Base-by-base conservation (phyloP, 1,140 invertebrate genomes). In the Papilio helenus region DNA sequence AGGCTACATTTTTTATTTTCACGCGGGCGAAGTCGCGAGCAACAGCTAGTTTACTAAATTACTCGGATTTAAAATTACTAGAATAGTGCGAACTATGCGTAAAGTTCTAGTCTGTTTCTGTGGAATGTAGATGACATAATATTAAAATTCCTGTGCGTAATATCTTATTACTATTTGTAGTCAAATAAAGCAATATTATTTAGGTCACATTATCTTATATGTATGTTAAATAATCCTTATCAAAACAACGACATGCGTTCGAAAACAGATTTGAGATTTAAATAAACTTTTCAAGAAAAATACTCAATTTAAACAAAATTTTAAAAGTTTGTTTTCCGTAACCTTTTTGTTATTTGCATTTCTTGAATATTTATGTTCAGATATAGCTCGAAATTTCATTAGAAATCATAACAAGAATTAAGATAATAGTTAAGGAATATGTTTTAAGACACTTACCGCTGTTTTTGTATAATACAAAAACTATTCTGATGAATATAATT, bases 391-490 rank as follows among this genome's bases (percentile, higher is more conserved):
- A 10, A 58, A 58, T 20, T 58, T 4, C 0, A 20, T 58, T 23
- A 23, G 20, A 61, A 61, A 26, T 23, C 23, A n/a, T n/a, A n/a
- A 61, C 9, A 23, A 23, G 14, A 55, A 55, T 8, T 51, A 51
- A 51, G 14, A 39, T 39, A 4, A 8, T 8, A 39, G 34, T 8
- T 55, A 55, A 18, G 5, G 1, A n/a, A 9, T n/a, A 20, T 9
- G 14, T 46, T 46, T 3, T 7, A 81, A 14, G 49, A 55, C 16
- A 85, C 88, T 88, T 79, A 89, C 88, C 87, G 14, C 80, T 82
- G 49, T 79, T 84, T 86, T 86, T 88, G 77, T 87, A 87, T 1
- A 89, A 58, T 8, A 90, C 81, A 78, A 85, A 88, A 34, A 88
- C 79, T n/a, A 90, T 72, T 73, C 89, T 86, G 29, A 86, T 76